Percentiles rank a stretch among this genome's conserved stretches.
Conservation (phyloP, 2,888 invertebrate species). For the Adelphocoris suturalis region DNA sequence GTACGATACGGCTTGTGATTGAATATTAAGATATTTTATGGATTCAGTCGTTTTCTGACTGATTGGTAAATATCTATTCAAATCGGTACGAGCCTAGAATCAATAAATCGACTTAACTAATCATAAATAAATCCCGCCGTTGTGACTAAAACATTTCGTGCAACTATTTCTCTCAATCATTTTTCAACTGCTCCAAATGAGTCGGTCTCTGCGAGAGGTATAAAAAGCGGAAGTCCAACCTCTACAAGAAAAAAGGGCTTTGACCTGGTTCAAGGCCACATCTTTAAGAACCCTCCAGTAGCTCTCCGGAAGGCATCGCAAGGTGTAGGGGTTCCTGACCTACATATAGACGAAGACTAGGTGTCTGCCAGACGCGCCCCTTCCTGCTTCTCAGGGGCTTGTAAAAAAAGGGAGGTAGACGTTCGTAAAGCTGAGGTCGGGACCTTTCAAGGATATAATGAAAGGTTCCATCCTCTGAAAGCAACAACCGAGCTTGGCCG, state of each 20-base stretch:
- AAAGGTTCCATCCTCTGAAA: background rate
- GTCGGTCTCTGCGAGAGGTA: too few relatives aligned
- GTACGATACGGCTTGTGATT: too few relatives aligned
- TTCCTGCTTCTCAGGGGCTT: background rate
- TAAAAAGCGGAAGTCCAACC: too few relatives aligned
- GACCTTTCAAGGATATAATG: background rate
- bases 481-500: background rate
- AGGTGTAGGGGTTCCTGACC: conserved; percentile 55
- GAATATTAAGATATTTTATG: too few relatives aligned
- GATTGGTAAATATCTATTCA: too few relatives aligned
- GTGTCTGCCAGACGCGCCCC: conserved; percentile 47
- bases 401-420: background rate
- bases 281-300: background rate
- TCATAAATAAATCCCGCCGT: too few relatives aligned
- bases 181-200: too few relatives aligned
- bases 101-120: too few relatives aligned
- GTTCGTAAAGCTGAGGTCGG: conserved; percentile 1
- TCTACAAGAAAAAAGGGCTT: background rate
- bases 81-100: too few relatives aligned
- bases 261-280: conserved; percentile 4
- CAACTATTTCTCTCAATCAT: too few relatives aligned
- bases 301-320: conserved; percentile 23
- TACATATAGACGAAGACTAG: conserved; percentile 20
- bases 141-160: too few relatives aligned
- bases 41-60: too few relatives aligned